Evolutionary conservation across 2,113 vertebrate genomes (phyloP), one percentile per base, ranked within the genome.

Genomic region (Dendrocopos noguchii): DNA sequence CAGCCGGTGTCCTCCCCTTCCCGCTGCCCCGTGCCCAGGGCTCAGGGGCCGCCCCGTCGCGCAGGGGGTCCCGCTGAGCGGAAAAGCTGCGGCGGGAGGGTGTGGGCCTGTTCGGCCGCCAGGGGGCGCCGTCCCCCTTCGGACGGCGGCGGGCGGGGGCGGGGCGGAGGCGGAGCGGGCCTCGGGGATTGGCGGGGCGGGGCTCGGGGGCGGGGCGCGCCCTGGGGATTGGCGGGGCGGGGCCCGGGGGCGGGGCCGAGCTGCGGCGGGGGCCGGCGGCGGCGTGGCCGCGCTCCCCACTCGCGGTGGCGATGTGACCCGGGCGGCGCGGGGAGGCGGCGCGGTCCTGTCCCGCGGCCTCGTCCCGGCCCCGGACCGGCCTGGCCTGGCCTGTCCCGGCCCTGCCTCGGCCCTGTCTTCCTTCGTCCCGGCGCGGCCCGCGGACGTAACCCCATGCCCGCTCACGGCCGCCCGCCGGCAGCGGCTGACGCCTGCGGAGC

Each of bases 391-490:
- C 53, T 84, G 91, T n/a, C 64, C 64, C 92, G 94, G 90, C 34
- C 34, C 34, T 7, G 7, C 36, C 36, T n/a, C 36, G 36, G 36
- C 47, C 19, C 9, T 47, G 47, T 20, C 47, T 47, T 20, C 47
- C 20, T 47, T 44, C 95, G 94, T 63, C 36, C 29, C 56, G 68
- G 27, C 79, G 72, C 91, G 94, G 89, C 95, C 92, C 95, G 95
- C 90, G 64, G 96, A 92, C 93, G 91, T 86, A 92, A 93, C 92
- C 96, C 95, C 95, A 96, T 97, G 95, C 90, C 94, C 97, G 96
- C 95, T 95, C 97, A 96, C 95, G 96, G 97, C 94, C 96, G 90
- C 97, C 97, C 96, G 94, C 94, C 95, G 94, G 94, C 95, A 97
- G 96, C 88, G 96, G 96, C 91, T 93, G 92, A 96, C 94, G 97